A percentile compares a stretch with the other conserved stretches of the same genome.
These are phyloP conservation scores for Hydrozoanthus tunicans DNA, from an alignment of 64 coral and sea anemone species.

Conservation along the genomic window DNA sequence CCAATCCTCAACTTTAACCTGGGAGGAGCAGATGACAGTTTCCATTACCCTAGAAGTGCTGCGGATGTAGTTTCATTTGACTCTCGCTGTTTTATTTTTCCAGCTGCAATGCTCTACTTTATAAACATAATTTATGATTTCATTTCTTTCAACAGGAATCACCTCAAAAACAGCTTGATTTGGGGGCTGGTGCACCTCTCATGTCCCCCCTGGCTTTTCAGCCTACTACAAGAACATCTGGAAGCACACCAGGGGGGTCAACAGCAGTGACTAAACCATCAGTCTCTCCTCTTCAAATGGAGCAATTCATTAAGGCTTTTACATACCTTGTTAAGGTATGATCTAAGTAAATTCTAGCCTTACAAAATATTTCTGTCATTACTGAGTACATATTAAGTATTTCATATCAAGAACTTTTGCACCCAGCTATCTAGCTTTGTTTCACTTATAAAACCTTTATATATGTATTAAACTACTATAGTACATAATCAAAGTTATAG, in stretches of 20 bases:
- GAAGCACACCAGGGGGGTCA: neutral
- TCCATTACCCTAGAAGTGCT: neutral
- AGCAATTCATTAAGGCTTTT: slow-evolving; percentile 53
- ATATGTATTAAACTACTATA: too few relatives aligned
- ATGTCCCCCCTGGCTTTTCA: slow-evolving; percentile 57
- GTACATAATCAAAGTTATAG: too few relatives aligned
- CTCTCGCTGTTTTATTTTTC: neutral
- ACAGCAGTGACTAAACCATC: slow-evolving; percentile 11
- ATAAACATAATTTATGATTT: neutral
- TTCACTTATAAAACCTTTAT: too few relatives aligned
- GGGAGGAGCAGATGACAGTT: neutral
- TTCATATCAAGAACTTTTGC: too few relatives aligned
- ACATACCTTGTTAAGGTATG: slow-evolving; percentile 51
- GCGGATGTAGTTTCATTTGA: neutral
- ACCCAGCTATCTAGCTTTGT: too few relatives aligned
- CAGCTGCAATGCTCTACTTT: neutral
- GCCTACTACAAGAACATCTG: slow-evolving; percentile 8
- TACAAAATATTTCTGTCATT: too few relatives aligned
- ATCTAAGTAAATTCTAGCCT: neutral
- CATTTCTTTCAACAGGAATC: slow-evolving; percentile 10
- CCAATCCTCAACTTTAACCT: too few relatives aligned
- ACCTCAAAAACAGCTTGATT: slow-evolving; percentile 37
- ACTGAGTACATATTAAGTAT: too few relatives aligned
- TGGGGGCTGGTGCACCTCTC: slow-evolving; percentile 6
- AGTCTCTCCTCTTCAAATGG: slow-evolving; percentile 30